Evolutionary conservation across 2,888 invertebrate species (phyloP).

Genomic region (Pandemis heparana): DNA sequence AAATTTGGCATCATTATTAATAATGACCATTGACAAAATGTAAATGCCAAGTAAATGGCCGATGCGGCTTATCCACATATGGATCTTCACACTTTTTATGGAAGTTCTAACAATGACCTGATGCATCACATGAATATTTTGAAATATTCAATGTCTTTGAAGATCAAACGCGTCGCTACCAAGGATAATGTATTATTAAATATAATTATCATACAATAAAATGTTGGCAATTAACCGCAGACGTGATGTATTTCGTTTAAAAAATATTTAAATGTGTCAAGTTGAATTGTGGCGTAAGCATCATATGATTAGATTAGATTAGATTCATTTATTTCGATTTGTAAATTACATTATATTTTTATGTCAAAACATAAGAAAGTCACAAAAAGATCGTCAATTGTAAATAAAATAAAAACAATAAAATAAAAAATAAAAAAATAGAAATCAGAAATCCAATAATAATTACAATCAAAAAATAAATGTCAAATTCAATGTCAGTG

Average conservation of each 20-base stretch:
- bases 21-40: slow-evolving; percentile 20
- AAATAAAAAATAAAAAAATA: no score
- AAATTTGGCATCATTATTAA: slow-evolving; percentile 26
- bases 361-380: no score
- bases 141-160: slow-evolving; percentile 15
- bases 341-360: no score
- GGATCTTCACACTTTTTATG: background rate
- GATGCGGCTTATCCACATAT: background rate
- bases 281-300: background rate
- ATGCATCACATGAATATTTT: slow-evolving; percentile 20
- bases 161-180: background rate
- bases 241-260: slow-evolving; percentile 14
- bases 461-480: no score
- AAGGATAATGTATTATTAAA: slow-evolving; percentile 22
- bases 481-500: no score
- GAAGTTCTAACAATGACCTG: background rate
- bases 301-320: no score
- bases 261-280: background rate
- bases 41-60: slow-evolving; percentile 3
- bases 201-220: slow-evolving; percentile 15
- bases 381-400: no score
- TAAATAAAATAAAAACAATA: no score
- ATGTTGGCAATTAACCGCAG: slow-evolving; percentile 20
- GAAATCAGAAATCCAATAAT: no score
- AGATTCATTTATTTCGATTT: no score